Evolutionary conservation across 2,113 vertebrate genomes (phyloP), one percentile per base, ranked within the genome.

Genomic region (Suricata suricatta): DNA sequence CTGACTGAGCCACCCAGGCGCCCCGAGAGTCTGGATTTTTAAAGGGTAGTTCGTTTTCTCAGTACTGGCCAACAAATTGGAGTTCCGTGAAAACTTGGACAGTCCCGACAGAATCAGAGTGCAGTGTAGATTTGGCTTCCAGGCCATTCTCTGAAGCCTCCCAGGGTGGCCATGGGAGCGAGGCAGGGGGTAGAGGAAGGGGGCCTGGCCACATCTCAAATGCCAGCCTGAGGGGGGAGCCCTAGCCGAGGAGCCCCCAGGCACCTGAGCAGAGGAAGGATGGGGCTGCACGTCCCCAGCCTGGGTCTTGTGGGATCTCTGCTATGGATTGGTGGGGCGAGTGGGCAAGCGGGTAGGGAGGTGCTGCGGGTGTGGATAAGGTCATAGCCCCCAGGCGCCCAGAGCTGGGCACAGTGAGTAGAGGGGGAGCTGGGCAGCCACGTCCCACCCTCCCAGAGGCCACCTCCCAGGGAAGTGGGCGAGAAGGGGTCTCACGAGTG

Each of bases 231-330:
- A 25, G 12, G 5, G 5, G 71, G 13, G 35, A 54, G n/a, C n/a
- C 41, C 41, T 80, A 8, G 50, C 72, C 29, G 5, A 15, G 72
- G 29, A 47, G n/a, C 23, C 68, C 12, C 35, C 31, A 12, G 52
- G 3, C 6, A 50, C 68, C 41, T 23, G 27, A 83, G 44, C n/a
- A 54, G 81, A 88, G 74, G 57, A 50, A 41, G 54, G 33, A 5
- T 1, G 35, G 41, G 57, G 38, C 35, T 47, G 7, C 8, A 0
- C 0, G 0, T 79, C 21, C 31, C 33, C 25, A 35, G 29, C 1
- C 17, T 4, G 23, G 50, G 38, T 63, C n/a, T 41, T 15, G 2
- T 4, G 21, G 66, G 41, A 25, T 77, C 80, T 77, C 33, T 44
- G 57, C 41, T 10, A 0, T 44, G 33, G 63, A 2, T 16, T 31